Conservation (phyloP, 2,888 invertebrate genomes). For the Ochlodes sylvanus region DNA sequence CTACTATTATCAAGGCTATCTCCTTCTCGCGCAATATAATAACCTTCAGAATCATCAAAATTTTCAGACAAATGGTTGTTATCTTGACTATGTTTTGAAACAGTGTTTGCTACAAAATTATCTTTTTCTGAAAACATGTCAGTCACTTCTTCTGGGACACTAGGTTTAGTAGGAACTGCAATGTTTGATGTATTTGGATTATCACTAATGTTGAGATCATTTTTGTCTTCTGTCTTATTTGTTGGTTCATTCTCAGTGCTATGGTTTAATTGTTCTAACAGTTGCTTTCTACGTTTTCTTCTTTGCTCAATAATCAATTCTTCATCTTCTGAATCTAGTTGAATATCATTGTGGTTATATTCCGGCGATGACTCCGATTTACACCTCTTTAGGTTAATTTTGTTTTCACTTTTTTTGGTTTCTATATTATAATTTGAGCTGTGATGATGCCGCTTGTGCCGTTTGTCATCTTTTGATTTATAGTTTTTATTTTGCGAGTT, state of each 20-base stretch:
- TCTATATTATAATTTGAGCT: conserved; percentile 47
- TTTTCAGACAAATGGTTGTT: conserved; percentile 92
- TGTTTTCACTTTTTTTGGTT: conserved; percentile 46
- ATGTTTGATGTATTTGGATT: conserved; percentile 38
- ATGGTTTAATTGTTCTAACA: conserved; percentile 85
- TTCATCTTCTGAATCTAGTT: conserved; percentile 92
- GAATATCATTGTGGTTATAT: conserved; percentile 85
- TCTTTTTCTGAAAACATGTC: conserved; percentile 97
- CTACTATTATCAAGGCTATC: conserved; percentile 92
- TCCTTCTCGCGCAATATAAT: conserved; percentile 96
- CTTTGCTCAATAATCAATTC: conserved; percentile 95
- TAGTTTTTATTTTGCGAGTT: conserved; percentile 44
- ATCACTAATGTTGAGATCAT: conserved; percentile 34
- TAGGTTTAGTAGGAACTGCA: conserved; percentile 13
- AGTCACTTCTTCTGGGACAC: conserved; percentile 80
- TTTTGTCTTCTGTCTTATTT: conserved; percentile 43
- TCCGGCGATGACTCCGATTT: conserved; percentile 66
- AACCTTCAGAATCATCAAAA: conserved; percentile 99
- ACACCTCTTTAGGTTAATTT: conserved; percentile 40
- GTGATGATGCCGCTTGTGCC: conserved; percentile 44
- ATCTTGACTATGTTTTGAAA: conserved; percentile 54
- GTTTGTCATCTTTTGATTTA: conserved; percentile 52
- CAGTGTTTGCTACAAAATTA: conserved; percentile 89
- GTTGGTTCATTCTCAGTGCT: conserved; percentile 44
- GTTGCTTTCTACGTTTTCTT: conserved; percentile 93